Conservation (phyloP, 92 coral and sea anemone species). For the Metridium senile region DNA sequence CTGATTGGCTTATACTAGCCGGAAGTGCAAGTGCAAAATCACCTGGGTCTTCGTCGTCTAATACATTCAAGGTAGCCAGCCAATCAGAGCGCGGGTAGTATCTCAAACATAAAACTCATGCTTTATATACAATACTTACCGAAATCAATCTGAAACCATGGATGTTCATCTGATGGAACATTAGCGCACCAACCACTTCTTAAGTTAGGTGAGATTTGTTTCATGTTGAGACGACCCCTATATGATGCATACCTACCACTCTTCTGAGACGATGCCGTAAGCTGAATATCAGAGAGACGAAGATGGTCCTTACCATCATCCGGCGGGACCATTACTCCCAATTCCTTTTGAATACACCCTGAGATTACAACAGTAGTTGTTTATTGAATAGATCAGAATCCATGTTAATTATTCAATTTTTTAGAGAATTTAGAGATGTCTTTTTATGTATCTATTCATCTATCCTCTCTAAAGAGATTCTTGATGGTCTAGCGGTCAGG, state of each 20-base stretch:
- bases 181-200: constrained; percentile 58
- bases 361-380: too few species aligned
- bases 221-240: constrained; percentile 38
- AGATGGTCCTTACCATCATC: constrained; percentile 29
- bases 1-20: too few species aligned
- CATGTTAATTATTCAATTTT: too few species aligned
- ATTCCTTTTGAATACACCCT: constrained; percentile 34
- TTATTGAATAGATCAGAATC: too few species aligned
- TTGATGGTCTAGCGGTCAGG: too few species aligned
- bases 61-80: too few species aligned
- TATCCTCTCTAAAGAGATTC: too few species aligned
- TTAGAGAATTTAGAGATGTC: too few species aligned
- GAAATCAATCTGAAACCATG: constrained; percentile 50
- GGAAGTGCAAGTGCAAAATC: too few species aligned
- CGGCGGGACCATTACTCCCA: constrained; percentile 30
- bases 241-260: constrained; percentile 19
- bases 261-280: constrained; percentile 26
- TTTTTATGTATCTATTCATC: too few species aligned
- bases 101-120: neutral
- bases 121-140: constrained; percentile 10
- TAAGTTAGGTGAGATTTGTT: neutral
- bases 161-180: constrained; percentile 16
- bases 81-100: too few species aligned
- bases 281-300: constrained; percentile 27
- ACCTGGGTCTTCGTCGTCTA: too few species aligned